Conservation (phyloP, 1,140 invertebrate genomes). For the Aporrectodea caliginosa region DNA sequence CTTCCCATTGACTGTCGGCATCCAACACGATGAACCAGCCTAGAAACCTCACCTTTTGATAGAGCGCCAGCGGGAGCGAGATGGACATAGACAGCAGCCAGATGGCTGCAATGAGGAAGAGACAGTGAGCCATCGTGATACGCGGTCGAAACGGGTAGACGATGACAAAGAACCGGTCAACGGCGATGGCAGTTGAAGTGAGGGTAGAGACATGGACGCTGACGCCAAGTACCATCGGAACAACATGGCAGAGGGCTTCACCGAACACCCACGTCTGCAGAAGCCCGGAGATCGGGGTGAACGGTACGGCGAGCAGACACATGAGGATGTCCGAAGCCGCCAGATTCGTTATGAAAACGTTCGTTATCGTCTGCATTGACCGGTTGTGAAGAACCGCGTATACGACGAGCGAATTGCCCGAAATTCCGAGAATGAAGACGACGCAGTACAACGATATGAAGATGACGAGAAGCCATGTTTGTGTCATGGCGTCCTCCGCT, state of each 20-base stretch:
- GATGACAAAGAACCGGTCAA: constrained; percentile 94
- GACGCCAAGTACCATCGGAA: constrained; percentile 77
- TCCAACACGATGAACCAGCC: no score
- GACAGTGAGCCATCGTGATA: constrained; percentile 70
- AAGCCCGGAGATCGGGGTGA: constrained; percentile 74
- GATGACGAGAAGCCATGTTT: constrained; percentile 54
- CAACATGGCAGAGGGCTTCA: constrained; percentile 76
- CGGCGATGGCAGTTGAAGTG: constrained; percentile 91
- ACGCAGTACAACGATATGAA: constrained; percentile 79
- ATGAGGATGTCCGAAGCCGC: constrained; percentile 91
- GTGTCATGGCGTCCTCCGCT: neutral
- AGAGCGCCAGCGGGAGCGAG: constrained; percentile 66
- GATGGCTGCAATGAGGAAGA: constrained; percentile 78
- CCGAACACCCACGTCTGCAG: constrained; percentile 85
- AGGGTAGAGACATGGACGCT: constrained; percentile 90
- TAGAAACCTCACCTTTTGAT: constrained; percentile 35
- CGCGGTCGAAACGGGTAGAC: constrained; percentile 76
- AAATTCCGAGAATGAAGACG: constrained; percentile 83
- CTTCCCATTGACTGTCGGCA: no score
- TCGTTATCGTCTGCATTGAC: constrained; percentile 96
- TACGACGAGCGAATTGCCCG: constrained; percentile 83
- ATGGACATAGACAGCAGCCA: constrained; percentile 83
- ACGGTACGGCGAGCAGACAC: constrained; percentile 82
- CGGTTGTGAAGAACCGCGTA: constrained; percentile 82
- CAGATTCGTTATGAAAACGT: constrained; percentile 94